Base-by-base conservation (phyloP, 2,888 invertebrate genomes). In the Tetheella fluctuosa region DNA sequence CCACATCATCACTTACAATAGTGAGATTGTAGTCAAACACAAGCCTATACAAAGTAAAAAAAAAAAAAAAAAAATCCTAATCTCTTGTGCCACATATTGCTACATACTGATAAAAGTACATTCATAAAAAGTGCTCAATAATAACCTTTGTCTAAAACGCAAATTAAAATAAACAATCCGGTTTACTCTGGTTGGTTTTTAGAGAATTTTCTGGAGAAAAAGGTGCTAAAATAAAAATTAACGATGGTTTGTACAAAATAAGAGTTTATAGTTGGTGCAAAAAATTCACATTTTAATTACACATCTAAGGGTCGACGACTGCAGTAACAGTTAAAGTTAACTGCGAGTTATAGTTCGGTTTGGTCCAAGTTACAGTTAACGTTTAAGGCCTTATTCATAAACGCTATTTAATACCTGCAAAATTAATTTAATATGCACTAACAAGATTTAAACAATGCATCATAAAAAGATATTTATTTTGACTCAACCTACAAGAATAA, bases 261-360 rank as follows among this genome's bases (percentile, higher is more conserved):
- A 28, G n/a, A 34, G 54, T 17, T 34, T 20, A 17, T 34, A 30
- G 34, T 17, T 55, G 55, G 5, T 23, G 34, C 23, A 55, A 73
- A 70, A 64, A 77, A 78, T 79, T 72, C 75, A 73, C 65, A 67
- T 72, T 74, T 79, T 81, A 83, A 84, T 84, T 83, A 74, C 73
- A 63, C 77, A 76, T 78, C 77, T 72, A 75, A 79, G 73, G 70
- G 70, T 66, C 71, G 68, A 70, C 67, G 67, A 66, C 69, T 70
- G 74, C 73, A 76, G 75, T 79, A 73, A 79, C 78, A 75, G 79
- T 83, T 82, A 80, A 69, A 84, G 81, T 83, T 84, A 85, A 85
- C 81, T 80, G 71, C 78, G 81, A 84, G 81, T 84, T 83, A 84
- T 81, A 74, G 65, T 58, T 57, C 59, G 53, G 60, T 57, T 1